Evolutionary conservation across 1,140 invertebrate genomes (phyloP).

Genomic region (Tetragnatha versicolor): DNA sequence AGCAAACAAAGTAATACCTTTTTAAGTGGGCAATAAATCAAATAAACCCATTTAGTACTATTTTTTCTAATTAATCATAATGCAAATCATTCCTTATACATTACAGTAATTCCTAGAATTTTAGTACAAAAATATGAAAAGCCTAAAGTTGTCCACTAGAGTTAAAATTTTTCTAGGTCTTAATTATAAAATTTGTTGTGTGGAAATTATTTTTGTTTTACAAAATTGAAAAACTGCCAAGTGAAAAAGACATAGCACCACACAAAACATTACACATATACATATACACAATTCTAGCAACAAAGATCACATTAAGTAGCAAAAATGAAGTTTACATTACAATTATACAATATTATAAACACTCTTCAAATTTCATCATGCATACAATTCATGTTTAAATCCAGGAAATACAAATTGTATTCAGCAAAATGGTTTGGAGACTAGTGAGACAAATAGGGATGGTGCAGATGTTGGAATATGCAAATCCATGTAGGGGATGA

Average conservation of each 20-base stretch:
- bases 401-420: too few species aligned
- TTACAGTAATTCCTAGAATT: too few species aligned
- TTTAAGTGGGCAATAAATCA: too few species aligned
- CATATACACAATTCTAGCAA: not conserved
- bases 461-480: too few species aligned
- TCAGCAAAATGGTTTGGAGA: too few species aligned
- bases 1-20: too few species aligned
- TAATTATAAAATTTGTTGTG: conserved; percentile 22
- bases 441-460: too few species aligned
- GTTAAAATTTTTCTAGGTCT: not conserved
- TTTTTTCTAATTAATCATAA: too few species aligned
- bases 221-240: conserved; percentile 40
- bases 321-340: conserved; percentile 17
- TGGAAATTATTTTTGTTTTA: conserved; percentile 14
- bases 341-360: conserved; percentile 31
- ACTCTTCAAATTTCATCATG: not conserved
- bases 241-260: not conserved
- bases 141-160: not conserved
- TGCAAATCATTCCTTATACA: too few species aligned
- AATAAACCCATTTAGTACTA: too few species aligned
- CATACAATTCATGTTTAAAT: too few species aligned
- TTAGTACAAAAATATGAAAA: conserved; percentile 32
- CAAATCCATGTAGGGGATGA: too few species aligned
- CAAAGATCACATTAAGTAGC: conserved; percentile 13
- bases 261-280: not conserved